Percentiles rank a stretch among this genome's conserved stretches.
Conservation (phyloP, 2,113 vertebrate genomes). For the Sitta europaea region DNA sequence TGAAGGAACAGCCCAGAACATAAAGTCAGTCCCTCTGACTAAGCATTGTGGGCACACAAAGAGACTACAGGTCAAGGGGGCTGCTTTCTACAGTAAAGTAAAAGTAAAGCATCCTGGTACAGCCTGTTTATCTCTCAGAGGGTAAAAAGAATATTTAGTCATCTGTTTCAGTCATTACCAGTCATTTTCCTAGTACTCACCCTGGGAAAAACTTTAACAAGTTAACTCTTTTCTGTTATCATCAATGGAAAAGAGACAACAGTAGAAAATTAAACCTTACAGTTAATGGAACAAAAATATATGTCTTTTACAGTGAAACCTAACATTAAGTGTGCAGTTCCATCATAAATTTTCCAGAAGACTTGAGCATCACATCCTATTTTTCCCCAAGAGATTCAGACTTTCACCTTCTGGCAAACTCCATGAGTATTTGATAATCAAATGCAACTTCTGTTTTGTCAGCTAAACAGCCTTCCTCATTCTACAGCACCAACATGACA, state of each 20-base stretch:
- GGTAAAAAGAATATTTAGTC: not conserved
- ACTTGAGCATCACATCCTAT: not conserved
- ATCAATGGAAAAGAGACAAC: not conserved
- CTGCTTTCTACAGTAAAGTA: not conserved
- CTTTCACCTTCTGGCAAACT: not conserved
- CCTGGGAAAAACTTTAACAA: not conserved
- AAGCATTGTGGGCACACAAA: accelerated
- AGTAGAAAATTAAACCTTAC: not conserved
- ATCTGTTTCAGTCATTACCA: not conserved
- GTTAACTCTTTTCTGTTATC: not conserved
- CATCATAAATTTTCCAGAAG: not conserved
- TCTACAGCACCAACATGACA: not conserved
- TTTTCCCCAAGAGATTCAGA: not conserved
- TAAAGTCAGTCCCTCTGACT: not conserved
- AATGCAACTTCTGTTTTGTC: not conserved
- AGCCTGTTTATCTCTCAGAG: not conserved
- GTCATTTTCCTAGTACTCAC: not conserved
- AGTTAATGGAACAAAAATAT: not conserved
- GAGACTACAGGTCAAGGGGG: accelerated
- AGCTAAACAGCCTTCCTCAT: not conserved
- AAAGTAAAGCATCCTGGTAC: not conserved
- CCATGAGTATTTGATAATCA: slow-evolving; percentile 5
- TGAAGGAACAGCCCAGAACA: accelerated
- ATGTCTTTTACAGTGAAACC: not conserved
- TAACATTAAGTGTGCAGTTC: not conserved